These are phyloP conservation scores for Pelosia muscerda DNA, from an alignment of 2,888 invertebrate genomes.

Conservation along the genomic window DNA sequence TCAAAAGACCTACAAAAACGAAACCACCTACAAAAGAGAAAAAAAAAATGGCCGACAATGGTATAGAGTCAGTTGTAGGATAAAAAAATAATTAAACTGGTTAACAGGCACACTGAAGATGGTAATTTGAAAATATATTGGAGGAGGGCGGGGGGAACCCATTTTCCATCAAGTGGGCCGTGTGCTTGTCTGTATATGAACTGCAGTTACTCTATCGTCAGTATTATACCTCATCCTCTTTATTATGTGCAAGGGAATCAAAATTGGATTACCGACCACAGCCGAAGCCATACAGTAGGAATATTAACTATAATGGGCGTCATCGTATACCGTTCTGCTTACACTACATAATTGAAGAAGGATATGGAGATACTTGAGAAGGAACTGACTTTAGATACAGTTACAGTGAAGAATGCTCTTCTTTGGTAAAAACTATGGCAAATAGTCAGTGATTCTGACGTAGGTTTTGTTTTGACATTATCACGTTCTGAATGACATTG, in stretches of 20 bases:
- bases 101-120: neutral
- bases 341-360: neutral
- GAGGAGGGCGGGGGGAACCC: no score
- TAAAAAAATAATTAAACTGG: neutral
- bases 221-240: neutral
- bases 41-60: neutral
- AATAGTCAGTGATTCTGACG: no score
- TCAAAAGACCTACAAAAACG: neutral
- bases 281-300: constrained; percentile 7
- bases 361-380: neutral
- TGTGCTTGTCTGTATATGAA: no score
- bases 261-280: constrained; percentile 16
- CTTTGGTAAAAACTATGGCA: no score
- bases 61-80: neutral
- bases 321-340: neutral
- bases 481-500: no score
- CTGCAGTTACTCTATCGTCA: neutral
- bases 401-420: no score
- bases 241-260: constrained; percentile 2
- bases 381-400: no score
- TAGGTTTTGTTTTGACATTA: no score
- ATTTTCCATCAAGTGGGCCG: no score
- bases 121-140: no score
- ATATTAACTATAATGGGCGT: constrained; percentile 6
- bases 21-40: no score